Evolutionary conservation across 1,140 invertebrate species (phyloP).

Genomic region (Anoplophora glabripennis): DNA sequence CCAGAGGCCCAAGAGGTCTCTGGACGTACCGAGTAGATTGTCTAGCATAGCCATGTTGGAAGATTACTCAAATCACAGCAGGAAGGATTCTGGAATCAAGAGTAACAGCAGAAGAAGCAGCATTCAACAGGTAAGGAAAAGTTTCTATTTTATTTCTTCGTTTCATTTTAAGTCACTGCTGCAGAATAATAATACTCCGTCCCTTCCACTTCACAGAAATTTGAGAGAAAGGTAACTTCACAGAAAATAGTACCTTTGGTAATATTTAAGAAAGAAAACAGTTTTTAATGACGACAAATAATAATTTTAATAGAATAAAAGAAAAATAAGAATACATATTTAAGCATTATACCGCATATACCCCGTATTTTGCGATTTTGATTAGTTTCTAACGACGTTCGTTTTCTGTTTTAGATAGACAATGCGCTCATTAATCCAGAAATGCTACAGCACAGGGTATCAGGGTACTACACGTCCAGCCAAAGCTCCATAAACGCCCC

Average conservation of each 20-base stretch:
- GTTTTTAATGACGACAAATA: no score
- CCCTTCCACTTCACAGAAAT: no score
- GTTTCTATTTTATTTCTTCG: conserved; percentile 1
- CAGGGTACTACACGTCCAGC: conserved; percentile 83
- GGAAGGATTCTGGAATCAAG: conserved; percentile 83
- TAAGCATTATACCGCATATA: no score
- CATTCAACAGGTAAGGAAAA: conserved; percentile 75
- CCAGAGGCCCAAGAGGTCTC: conserved; percentile 38
- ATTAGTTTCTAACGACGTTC: neutral
- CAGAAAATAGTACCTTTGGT: no score
- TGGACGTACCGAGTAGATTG: conserved; percentile 44
- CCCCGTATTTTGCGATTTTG: neutral
- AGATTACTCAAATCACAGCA: conserved; percentile 69
- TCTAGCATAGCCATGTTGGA: conserved; percentile 49
- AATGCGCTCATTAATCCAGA: conserved; percentile 63
- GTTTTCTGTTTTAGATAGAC: conserved; percentile 40
- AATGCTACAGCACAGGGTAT: conserved; percentile 74
- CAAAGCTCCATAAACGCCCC: conserved; percentile 60
- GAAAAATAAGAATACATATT: no score
- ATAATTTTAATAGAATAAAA: no score
- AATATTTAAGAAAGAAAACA: no score
- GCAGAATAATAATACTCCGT: no score
- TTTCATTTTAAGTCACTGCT: neutral
- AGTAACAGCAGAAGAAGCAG: conserved; percentile 80
- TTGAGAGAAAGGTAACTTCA: no score